phyloP scores from a whole-genome alignment of 2,888 invertebrate genomes.

The Platycnemis pennipes region DNA sequence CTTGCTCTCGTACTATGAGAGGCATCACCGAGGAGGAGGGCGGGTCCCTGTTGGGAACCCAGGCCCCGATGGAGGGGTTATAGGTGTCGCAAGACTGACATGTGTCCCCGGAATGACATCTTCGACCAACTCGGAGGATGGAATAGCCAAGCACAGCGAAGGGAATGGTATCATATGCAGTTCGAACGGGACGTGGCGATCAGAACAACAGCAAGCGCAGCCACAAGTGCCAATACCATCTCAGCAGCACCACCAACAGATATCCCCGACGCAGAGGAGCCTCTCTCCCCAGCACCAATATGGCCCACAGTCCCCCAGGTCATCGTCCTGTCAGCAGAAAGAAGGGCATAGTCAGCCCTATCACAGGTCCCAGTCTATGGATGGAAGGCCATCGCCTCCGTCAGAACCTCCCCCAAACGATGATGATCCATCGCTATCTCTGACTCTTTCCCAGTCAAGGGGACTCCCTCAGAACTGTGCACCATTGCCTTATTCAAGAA shows the following conservation, averaged over 20 bases:
- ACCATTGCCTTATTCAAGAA: slow-evolving; percentile 80
- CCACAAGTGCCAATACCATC: slow-evolving; percentile 67
- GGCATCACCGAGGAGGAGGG: slow-evolving; percentile 81
- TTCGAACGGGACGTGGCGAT: slow-evolving; percentile 80
- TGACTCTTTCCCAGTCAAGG: slow-evolving; percentile 74
- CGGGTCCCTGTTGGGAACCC: slow-evolving; percentile 24
- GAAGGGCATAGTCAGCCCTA: slow-evolving; percentile 31
- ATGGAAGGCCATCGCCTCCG: slow-evolving; percentile 54
- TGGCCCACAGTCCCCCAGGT: slow-evolving; percentile 74
- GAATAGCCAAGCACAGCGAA: slow-evolving; percentile 33
- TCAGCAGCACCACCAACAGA: slow-evolving; percentile 48
- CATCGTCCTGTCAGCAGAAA: slow-evolving; percentile 25
- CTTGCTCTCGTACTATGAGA: slow-evolving; percentile 89
- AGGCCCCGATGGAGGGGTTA: slow-evolving; percentile 15
- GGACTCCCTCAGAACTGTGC: slow-evolving; percentile 79
- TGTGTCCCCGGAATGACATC: slow-evolving; percentile 66
- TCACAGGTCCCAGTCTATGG: slow-evolving; percentile 49
- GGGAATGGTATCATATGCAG: slow-evolving; percentile 73
- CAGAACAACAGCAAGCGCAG: slow-evolving; percentile 82
- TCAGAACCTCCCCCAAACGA: slow-evolving; percentile 73
- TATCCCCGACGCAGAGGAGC: slow-evolving; percentile 70
- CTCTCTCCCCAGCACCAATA: slow-evolving; percentile 74
- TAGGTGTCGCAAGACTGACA: slow-evolving; percentile 60
- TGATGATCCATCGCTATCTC: slow-evolving; percentile 75
- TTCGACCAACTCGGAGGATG: slow-evolving; percentile 17